Base-by-base conservation (phyloP, 2,113 vertebrate genomes). In the Sakesphorus luctuosus region DNA sequence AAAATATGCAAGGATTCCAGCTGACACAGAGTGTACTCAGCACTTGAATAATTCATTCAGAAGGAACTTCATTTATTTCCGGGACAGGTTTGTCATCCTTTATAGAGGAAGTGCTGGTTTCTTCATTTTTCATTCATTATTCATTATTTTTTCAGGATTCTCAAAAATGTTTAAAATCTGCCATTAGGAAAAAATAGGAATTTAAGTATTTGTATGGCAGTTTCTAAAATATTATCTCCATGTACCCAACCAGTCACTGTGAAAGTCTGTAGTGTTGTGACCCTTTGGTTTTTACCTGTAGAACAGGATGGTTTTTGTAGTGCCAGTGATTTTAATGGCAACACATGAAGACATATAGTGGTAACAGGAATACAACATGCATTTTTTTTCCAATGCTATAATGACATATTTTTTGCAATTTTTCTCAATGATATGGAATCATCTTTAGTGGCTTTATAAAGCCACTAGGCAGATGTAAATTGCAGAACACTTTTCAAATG, bases 21-120 rank as follows among this genome's bases (percentile, higher is more conserved):
- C 46, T 76, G 81, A 47, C 56, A 65, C 0, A 9, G 31, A 87
- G 65, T 36, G 18, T 76, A 59, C 17, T 84, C 53, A 66, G 26
- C 38, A 72, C 29, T 62, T 89, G 35, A 87, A 52, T 84, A 49
- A 58, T 92, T 92, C 52, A 78, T 94, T 75, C 11, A 25, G 47
- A 94, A 89, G 61, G 72, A 91, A 68, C 12, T 61, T 71, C 11
- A 67, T 88, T 88, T 84, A 88, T 91, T 84, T 94, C 67, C 83
- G 35, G 33, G 49, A 44, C 59, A 78, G 35, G 35, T 24, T 69
- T 96, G 14, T 89, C 47, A 61, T 58, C 25, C 20, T 79, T 75
- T 93, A 69, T 10, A 68, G 79, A 61, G 33, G 38, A 95, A 38
- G 4, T 56, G 52, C 10, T 91, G 19, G 2, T 47, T 78, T 56